Evolutionary conservation across 2,113 vertebrate genomes (phyloP).

Genomic region (Agapornis roseicollis): DNA sequence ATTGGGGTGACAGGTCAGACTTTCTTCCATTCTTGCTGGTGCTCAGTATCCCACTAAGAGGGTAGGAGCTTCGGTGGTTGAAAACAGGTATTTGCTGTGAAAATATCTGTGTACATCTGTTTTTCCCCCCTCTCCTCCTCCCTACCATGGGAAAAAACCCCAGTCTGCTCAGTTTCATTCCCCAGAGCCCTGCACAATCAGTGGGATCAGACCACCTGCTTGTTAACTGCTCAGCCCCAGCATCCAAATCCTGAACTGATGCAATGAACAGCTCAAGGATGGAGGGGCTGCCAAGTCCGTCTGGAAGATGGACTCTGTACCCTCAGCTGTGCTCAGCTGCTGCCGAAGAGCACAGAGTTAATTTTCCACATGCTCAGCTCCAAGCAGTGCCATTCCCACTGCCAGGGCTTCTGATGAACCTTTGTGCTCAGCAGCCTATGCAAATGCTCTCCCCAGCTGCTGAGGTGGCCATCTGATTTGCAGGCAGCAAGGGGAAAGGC

Average conservation of each 20-base stretch:
- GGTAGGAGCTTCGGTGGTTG: background rate
- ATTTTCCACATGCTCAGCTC: background rate
- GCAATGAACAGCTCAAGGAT: background rate
- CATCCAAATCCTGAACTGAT: background rate
- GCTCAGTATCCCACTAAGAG: accelerated
- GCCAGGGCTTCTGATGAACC: background rate
- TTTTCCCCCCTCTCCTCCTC: background rate
- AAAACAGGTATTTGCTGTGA: background rate
- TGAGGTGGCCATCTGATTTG: background rate
- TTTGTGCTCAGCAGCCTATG: background rate
- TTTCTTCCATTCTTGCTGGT: accelerated
- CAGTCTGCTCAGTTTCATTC: background rate
- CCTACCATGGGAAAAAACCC: background rate
- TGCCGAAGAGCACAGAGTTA: background rate
- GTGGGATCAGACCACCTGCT: background rate
- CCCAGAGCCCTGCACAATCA: background rate
- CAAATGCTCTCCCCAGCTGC: background rate
- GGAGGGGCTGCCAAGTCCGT: background rate
- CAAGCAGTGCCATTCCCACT: background rate
- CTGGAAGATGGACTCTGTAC: background rate
- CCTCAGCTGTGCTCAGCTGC: background rate
- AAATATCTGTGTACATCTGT: background rate
- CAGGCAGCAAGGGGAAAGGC: background rate
- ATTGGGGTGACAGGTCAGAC: background rate
- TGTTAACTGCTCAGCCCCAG: background rate